These are phyloP conservation scores for Cryptoblepharus egeriae DNA, from an alignment of 2,797 vertebrate species.

Conservation along the genomic window DNA sequence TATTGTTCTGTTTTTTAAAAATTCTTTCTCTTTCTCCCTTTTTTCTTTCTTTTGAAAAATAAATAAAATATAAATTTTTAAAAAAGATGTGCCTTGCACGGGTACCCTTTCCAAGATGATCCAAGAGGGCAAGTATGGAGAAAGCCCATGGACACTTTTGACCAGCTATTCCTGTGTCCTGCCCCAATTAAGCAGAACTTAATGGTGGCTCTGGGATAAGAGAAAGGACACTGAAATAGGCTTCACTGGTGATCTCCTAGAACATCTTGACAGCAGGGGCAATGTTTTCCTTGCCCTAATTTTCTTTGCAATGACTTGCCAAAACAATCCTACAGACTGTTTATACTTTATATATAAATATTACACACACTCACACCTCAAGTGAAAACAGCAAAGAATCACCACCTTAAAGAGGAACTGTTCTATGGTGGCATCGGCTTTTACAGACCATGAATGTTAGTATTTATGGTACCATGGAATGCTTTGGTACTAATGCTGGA, in stretches of 20 bases:
- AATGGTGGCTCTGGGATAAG: neutral
- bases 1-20: too few relatives aligned
- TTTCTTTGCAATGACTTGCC: neutral
- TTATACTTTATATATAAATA: too few relatives aligned
- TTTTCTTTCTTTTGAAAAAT: too few relatives aligned
- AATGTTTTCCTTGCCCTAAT: neutral
- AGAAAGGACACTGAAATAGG: neutral
- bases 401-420: neutral
- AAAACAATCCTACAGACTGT: neutral
- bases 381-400: neutral
- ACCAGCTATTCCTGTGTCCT: neutral
- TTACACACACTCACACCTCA: neutral
- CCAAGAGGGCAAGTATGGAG: neutral
- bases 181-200: neutral
- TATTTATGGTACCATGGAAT: neutral
- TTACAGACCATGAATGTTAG: neutral
- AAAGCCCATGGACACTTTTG: neutral
- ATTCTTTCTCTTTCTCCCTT: too few relatives aligned
- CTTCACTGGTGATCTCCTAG: neutral
- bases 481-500: neutral
- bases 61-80: too few relatives aligned
- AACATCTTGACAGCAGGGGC: neutral
- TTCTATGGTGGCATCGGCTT: neutral
- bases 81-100: too few relatives aligned
- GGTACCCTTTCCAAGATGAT: too few relatives aligned